These are phyloP conservation scores for Spondyliosoma cantharus DNA, from an alignment of 2,797 vertebrate genomes.

Conservation along the genomic window DNA sequence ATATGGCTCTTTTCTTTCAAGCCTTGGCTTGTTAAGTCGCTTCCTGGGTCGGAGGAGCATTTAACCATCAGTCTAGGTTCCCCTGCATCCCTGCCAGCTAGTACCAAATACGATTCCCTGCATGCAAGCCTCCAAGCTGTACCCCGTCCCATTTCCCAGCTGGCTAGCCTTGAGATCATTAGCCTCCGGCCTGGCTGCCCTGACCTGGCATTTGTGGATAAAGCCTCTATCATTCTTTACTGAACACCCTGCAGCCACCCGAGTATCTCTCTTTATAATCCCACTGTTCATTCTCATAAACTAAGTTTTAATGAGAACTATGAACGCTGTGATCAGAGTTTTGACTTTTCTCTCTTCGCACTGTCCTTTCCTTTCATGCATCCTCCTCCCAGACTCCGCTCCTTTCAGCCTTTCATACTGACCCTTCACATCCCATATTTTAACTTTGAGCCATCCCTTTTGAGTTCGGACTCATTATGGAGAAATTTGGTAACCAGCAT, in stretches of 20 bases:
- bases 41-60: background rate
- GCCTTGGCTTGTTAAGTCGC: background rate
- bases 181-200: background rate
- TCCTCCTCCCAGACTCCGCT: constrained; percentile 25
- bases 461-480: constrained; percentile 48
- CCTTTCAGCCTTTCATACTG: constrained; percentile 16
- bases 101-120: background rate
- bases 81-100: background rate
- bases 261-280: constrained; percentile 6
- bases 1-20: background rate
- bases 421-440: constrained; percentile 24
- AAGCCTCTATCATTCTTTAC: constrained; percentile 24
- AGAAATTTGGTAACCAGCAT: constrained; percentile 9
- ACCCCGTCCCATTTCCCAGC: background rate
- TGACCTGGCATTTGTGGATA: background rate
- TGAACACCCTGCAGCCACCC: background rate
- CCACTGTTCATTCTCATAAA: constrained; percentile 17
- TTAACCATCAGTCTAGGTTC: background rate
- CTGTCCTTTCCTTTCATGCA: constrained; percentile 40
- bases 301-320: constrained; percentile 51
- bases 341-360: constrained; percentile 32
- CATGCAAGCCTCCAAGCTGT: background rate
- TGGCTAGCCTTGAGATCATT: background rate
- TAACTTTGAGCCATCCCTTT: constrained; percentile 30
- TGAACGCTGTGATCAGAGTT: constrained; percentile 33